Percentiles rank a stretch among this genome's conserved stretches.
phyloP scores from a whole-genome alignment of 1,140 invertebrate genomes.

The Drosophila truncata region DNA sequence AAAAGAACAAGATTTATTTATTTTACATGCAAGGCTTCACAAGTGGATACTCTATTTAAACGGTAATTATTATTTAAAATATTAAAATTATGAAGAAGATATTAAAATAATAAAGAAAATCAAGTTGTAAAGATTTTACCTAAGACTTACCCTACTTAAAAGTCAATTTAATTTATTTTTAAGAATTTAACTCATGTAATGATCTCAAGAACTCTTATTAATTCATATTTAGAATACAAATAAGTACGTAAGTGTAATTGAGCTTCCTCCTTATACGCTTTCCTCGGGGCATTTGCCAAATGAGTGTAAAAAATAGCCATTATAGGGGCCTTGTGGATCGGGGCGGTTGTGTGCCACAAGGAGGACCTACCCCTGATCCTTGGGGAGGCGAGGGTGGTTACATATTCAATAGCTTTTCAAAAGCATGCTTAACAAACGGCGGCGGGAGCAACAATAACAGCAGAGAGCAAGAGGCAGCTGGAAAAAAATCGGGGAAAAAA shows the following conservation, averaged over 20 bases:
- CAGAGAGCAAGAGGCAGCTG: constrained; percentile 44
- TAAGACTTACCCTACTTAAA: no score
- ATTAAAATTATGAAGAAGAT: no score
- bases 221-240: not conserved
- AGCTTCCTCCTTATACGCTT: constrained; percentile 9
- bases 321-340: constrained; percentile 25
- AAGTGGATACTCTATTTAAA: constrained; percentile 24
- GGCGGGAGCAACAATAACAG: constrained; percentile 54
- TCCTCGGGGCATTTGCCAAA: constrained; percentile 33
- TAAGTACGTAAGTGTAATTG: no score
- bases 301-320: constrained; percentile 79
- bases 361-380: constrained; percentile 19
- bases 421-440: constrained; percentile 73
- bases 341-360: constrained; percentile 2
- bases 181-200: no score
- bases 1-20: constrained; percentile 44
- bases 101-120: no score
- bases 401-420: constrained; percentile 82
- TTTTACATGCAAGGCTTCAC: not conserved
- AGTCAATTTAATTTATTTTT: not conserved
- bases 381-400: constrained; percentile 34
- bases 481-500: constrained; percentile 45
- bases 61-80: not conserved
- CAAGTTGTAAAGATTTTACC: no score
- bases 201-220: not conserved